Evolutionary conservation across 2,113 vertebrate genomes (phyloP), one percentile per base, ranked within the genome.

Genomic region (Lycaon pictus): DNA sequence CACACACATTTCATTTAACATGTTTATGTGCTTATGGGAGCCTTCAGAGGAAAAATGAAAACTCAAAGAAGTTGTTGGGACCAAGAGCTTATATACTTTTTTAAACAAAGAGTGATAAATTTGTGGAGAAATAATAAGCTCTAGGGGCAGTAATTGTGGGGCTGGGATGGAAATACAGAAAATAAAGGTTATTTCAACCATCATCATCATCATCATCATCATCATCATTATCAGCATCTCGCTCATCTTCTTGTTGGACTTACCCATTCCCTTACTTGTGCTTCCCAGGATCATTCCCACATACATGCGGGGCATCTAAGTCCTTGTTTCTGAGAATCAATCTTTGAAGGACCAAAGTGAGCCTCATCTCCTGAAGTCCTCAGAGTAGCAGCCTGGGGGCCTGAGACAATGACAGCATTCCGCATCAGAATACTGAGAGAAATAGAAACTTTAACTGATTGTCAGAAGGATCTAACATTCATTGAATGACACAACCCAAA

Each of bases 301-400:
- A 11, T 29, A 48, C 32, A 62, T 0, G 8, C 5, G 9, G 1
- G 12, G 67, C 12, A 2, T 12, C 10, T 2, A 25, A 29, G 3
- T 55, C 16, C 29, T 43, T 77, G 37, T 27, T 51, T 76, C 32
- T 10, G 32, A 4, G 32, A 4, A 11, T 55, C 1, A 5, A 12
- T 11, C 19, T 62, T 76, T 32, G 37, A 27, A 10, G 16, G 5
- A 19, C 48, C 15, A 74, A 53, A 37, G 17, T 0, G 19, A 32
- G 2, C 62, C 19, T 13, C 7, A 15, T 13, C 51, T 67, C 53
- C 3, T 5, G 2, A 1, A 72, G 27, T 48, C 51, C 20, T 37
- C 55, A 3, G 8, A 17, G 8, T 7, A 12, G 1, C 1, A 10
- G 3, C 22, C 69, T 80, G 16, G 81, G 15, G 55, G 19, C 19